Evolutionary conservation across 1,140 invertebrate genomes (phyloP).

Genomic region (Psilanteris sp.): DNA sequence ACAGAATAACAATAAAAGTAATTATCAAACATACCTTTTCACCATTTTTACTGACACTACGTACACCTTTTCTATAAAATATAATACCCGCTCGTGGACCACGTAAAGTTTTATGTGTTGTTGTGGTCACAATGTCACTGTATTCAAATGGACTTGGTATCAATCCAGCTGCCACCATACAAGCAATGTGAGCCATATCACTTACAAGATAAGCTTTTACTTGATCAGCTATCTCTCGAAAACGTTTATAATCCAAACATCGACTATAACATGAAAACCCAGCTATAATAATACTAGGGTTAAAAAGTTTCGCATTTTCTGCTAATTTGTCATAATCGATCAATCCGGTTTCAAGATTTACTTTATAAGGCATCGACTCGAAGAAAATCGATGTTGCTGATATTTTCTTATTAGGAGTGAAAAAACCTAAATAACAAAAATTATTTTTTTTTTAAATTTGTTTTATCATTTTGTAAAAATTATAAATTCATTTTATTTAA

Average conservation of each 20-base stretch:
- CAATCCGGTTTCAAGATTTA: slow-evolving; percentile 90
- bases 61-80: slow-evolving; percentile 93
- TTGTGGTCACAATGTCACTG: slow-evolving; percentile 96
- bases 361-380: slow-evolving; percentile 99
- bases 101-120: slow-evolving; percentile 96
- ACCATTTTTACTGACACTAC: slow-evolving; percentile 86
- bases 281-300: slow-evolving; percentile 96
- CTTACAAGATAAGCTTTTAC: slow-evolving; percentile 93
- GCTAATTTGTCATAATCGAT: slow-evolving; percentile 96
- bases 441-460: too few relatives aligned
- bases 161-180: slow-evolving; percentile 92
- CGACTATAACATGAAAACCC: slow-evolving; percentile 94
- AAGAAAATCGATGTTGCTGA: slow-evolving; percentile 99
- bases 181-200: slow-evolving; percentile 97
- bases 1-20: too few relatives aligned
- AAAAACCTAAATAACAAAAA: slow-evolving; percentile 84
- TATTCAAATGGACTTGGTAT: slow-evolving; percentile 95
- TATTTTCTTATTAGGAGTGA: slow-evolving; percentile 94
- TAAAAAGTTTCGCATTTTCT: slow-evolving; percentile 91
- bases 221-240: slow-evolving; percentile 92
- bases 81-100: slow-evolving; percentile 94
- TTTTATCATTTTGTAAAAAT: too few relatives aligned
- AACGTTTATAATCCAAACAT: slow-evolving; percentile 92
- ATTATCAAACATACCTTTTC: too few relatives aligned
- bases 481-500: too few relatives aligned